Evolutionary conservation across 2,888 invertebrate species (phyloP).

Genomic region (Drosophila nr. fundita): DNA sequence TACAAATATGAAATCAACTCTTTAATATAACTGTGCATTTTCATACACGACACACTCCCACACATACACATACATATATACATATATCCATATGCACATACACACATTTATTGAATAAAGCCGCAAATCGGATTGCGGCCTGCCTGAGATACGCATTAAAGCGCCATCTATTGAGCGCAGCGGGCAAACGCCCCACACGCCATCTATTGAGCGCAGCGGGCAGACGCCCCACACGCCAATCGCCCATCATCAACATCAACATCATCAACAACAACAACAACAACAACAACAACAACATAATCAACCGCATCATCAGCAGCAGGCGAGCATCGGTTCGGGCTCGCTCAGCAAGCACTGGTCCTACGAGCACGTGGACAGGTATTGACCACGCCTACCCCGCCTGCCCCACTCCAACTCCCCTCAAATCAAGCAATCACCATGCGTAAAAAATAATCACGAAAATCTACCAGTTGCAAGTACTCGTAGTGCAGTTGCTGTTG

Average conservation of each 20-base stretch:
- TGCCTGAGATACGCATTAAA: conserved; percentile 93
- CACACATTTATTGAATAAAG: conserved; percentile 34
- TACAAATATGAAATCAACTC: conserved; percentile 23
- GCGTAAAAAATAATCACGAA: background rate
- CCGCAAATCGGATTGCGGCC: conserved; percentile 87
- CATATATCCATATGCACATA: conserved; percentile 14
- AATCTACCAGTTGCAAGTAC: conserved; percentile 44
- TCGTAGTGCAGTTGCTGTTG: conserved; percentile 60
- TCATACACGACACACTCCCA: conserved; percentile 15
- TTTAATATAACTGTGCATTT: conserved; percentile 53
- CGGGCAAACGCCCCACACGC: conserved; percentile 43
- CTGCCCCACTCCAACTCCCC: conserved; percentile 4
- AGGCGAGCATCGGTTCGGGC: conserved; percentile 87
- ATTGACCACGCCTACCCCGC: conserved; percentile 64
- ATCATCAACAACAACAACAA: conserved; percentile 14
- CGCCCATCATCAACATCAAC: conserved; percentile 34
- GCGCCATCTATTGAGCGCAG: conserved; percentile 92
- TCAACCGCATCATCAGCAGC: conserved; percentile 67
- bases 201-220: conserved; percentile 89
- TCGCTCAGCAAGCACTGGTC: conserved; percentile 83
- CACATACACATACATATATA: conserved; percentile 2
- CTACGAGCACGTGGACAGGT: conserved; percentile 84
- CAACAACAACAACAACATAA: conserved; percentile 36
- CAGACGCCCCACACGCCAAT: conserved; percentile 47
- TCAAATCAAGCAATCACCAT: conserved; percentile 20